Percentiles rank a stretch among this genome's conserved stretches.
These are phyloP conservation scores for Melanotaenia maccullochi DNA, from an alignment of 2,797 vertebrate genomes.

Conservation along the genomic window DNA sequence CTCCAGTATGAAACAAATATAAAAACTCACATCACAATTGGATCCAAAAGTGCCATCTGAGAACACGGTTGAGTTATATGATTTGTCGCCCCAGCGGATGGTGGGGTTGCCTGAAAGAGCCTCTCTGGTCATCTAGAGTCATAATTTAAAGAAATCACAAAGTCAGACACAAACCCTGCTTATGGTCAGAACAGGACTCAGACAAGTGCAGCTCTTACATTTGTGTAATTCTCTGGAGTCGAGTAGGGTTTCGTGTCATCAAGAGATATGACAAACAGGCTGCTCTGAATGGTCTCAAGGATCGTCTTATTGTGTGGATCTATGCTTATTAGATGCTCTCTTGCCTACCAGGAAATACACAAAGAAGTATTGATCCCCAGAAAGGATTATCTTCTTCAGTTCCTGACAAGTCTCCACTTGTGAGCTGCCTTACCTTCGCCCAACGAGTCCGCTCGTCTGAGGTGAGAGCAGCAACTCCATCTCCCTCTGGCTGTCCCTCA, in stretches of 20 bases:
- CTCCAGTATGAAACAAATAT: background rate
- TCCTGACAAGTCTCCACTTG: background rate
- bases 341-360: slow-evolving; percentile 77
- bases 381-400: background rate
- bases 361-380: background rate
- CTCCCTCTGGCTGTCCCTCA: slow-evolving; percentile 84
- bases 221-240: slow-evolving; percentile 88
- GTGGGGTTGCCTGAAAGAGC: slow-evolving; percentile 86
- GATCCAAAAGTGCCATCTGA: slow-evolving; percentile 88
- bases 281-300: slow-evolving; percentile 92
- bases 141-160: slow-evolving; percentile 23
- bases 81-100: slow-evolving; percentile 96
- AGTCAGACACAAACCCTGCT: slow-evolving; percentile 13
- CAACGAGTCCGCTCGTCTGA: slow-evolving; percentile 90
- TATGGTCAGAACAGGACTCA: background rate
- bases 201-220: slow-evolving; percentile 77
- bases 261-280: slow-evolving; percentile 86
- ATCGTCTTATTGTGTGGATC: slow-evolving; percentile 88
- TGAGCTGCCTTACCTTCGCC: slow-evolving; percentile 86
- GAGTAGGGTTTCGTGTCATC: slow-evolving; percentile 88
- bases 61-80: slow-evolving; percentile 88
- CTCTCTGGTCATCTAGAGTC: slow-evolving; percentile 79
- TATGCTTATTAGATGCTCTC: slow-evolving; percentile 90
- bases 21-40: slow-evolving; percentile 90
- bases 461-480: slow-evolving; percentile 89